phyloP scores from a whole-genome alignment of 2,888 invertebrate species.

The Lasioglossum morio region DNA sequence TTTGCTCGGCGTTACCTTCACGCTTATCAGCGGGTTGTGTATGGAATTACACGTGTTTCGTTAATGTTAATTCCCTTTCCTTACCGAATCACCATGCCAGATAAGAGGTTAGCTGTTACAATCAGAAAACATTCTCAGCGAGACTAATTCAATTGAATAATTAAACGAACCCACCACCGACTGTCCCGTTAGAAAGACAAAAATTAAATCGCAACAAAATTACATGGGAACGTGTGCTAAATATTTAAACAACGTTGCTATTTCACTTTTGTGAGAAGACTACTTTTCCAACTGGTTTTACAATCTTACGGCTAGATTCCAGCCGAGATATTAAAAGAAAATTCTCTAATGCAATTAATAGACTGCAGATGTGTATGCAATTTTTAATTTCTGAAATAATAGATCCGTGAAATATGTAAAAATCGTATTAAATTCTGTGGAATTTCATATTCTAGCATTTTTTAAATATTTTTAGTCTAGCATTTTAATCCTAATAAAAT shows the following conservation, averaged over 20 bases:
- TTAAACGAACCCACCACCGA: neutral
- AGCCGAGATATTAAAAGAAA: neutral
- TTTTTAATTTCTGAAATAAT: no score
- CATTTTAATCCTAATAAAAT: no score
- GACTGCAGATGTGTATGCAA: no score
- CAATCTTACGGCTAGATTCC: no score
- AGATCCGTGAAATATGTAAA: no score
- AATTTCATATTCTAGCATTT: no score
- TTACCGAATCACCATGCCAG: neutral
- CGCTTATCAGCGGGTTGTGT: neutral
- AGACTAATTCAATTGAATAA: neutral
- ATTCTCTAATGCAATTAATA: neutral
- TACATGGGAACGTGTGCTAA: no score
- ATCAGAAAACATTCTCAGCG: neutral
- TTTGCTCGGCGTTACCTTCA: neutral
- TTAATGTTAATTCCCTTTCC: neutral
- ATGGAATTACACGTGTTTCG: constrained; percentile 9
- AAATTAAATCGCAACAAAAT: no score
- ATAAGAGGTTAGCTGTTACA: neutral
- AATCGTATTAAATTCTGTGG: no score
- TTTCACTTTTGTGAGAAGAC: neutral
- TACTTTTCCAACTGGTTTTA: neutral
- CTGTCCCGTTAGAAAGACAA: neutral
- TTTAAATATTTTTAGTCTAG: no score
- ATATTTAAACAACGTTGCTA: neutral